Base-by-base conservation (phyloP, 2,888 invertebrate genomes). In the Cryptocephalus moraei region DNA sequence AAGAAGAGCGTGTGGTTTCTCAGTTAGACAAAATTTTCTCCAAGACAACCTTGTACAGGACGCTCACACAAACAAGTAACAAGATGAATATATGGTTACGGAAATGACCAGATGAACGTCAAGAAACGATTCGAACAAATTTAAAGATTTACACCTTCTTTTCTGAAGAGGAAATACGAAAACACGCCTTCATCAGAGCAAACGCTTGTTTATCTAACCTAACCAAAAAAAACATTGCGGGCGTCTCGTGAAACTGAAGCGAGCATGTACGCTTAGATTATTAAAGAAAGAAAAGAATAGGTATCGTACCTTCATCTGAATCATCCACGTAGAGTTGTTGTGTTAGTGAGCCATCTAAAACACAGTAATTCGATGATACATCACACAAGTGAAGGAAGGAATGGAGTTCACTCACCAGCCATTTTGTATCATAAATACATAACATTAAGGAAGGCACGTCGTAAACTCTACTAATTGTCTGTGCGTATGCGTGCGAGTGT, bases 391-490 rank as follows among this genome's bases (percentile, higher is more conserved):
- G 43, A 56, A 45, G 44, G 43, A 54, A 56, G 49, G 49, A 43
- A 45, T 48, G 47, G 44, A 52, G 51, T 58, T 56, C 53, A 69
- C 67, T 69, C 68, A 70, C 70, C 69, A 67, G 70, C 71, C 71
- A 71, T 71, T 67, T 70, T 71, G 69, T 36, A 36, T 36, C 36
- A 36, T 36, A 36, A 36, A 36, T 12, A 36, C 36, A 22, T 65
- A 64, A 64, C 67, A 65, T 65, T 65, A 60, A 63, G 58, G 54
- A 60, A 61, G 63, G 65, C 68, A 69, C 69, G 68, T 68, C 69
- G 68, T 68, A 66, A 69, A 47, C 44, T 14, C 32, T 31, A 11
- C 36, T 41, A 32, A 40, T 31, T 14, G 12, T 44, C 36, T 36
- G 43, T 47, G 39, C 34, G 43, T 22, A 9, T 11, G 10, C 2